Evolutionary conservation across 2,113 vertebrate genomes (phyloP), one percentile per base, ranked within the genome.

Genomic region (Elaphurus davidianus): DNA sequence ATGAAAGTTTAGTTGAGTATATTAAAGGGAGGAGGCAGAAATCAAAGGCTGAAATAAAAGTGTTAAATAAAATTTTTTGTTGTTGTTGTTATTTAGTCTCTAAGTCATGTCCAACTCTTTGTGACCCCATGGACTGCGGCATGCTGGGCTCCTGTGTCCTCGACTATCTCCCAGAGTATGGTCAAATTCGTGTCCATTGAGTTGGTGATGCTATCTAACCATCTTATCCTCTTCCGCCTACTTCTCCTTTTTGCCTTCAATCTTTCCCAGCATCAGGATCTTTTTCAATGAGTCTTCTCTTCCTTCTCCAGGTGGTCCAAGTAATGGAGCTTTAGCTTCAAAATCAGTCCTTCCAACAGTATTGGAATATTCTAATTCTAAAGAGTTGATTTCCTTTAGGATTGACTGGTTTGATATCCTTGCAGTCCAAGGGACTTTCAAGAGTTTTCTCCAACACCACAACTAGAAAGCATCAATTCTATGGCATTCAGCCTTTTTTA

Each of bases 21-120:
- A 27, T 8, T 67, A 50, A 52, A 36, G 54, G 40, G 8, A 76
- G 28, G 47, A 79, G 50, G 30, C n/a, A 33, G 55, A 78, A 91
- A 88, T 87, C 45, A 83, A 81, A 95, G 55, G 55, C n/a, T 23
- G 7, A 95, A 62, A 33, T 54, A 40, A 76, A 85, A 88, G 19
- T 43, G 17, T 91, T 87, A 79, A 86, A 47, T 82, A 15, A 8
- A 71, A 47, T 13, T 91, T 21, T 16, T 62, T 60, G 0, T 64
- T 67, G 33, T n/a, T 10, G 64, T 71, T 71, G 67, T 40, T 71
- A 36, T 71, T 71, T 5, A 40, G n/a, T 23, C n/a, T 36, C 19
- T 71, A 40, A 71, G n/a, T 71, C 67, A 40, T 40, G 67, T 71
- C 67, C 10, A 40, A 11, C n/a, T 71, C 5, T 40, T 40, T 71